Percentiles rank a stretch among this genome's conserved stretches.
These are phyloP conservation scores for Panorpa germanica DNA, from an alignment of 2,888 invertebrate species.

Conservation along the genomic window DNA sequence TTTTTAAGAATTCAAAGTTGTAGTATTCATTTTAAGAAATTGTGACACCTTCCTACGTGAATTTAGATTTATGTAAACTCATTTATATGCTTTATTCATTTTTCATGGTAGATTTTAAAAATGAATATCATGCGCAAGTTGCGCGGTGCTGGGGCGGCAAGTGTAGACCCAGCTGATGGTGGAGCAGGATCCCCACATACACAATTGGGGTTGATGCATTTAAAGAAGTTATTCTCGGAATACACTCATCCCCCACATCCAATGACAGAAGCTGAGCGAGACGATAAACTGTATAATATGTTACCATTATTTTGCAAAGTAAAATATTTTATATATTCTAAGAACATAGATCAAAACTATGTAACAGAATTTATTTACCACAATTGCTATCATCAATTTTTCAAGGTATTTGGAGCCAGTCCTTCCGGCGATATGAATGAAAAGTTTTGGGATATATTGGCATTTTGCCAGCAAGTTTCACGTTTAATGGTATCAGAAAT, in stretches of 20 bases:
- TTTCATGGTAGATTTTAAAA: constrained; percentile 13
- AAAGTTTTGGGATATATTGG: constrained; percentile 90
- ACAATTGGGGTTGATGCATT: constrained; percentile 85
- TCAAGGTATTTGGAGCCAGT: constrained; percentile 78
- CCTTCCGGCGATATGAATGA: constrained; percentile 93
- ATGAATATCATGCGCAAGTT: constrained; percentile 92
- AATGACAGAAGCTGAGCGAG: constrained; percentile 61
- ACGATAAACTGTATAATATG: constrained; percentile 93
- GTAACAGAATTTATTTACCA: neutral
- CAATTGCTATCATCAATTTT: constrained; percentile 1
- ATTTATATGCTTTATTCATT: too few species aligned
- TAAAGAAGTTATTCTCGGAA: constrained; percentile 90
- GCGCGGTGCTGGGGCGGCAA: constrained; percentile 36
- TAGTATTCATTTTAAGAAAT: too few species aligned
- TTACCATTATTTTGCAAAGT: constrained; percentile 96
- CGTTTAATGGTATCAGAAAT: constrained; percentile 95
- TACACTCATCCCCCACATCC: constrained; percentile 78
- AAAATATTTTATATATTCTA: constrained; percentile 14
- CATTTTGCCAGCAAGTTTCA: constrained; percentile 89
- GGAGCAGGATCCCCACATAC: constrained; percentile 53
- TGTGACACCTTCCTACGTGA: too few species aligned
- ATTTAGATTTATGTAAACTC: too few species aligned
- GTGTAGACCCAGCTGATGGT: constrained; percentile 36
- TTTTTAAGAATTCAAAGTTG: too few species aligned
- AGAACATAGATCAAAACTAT: constrained; percentile 2